Base-by-base conservation (phyloP, 2,797 vertebrate genomes). In the Myripristis murdjan region DNA sequence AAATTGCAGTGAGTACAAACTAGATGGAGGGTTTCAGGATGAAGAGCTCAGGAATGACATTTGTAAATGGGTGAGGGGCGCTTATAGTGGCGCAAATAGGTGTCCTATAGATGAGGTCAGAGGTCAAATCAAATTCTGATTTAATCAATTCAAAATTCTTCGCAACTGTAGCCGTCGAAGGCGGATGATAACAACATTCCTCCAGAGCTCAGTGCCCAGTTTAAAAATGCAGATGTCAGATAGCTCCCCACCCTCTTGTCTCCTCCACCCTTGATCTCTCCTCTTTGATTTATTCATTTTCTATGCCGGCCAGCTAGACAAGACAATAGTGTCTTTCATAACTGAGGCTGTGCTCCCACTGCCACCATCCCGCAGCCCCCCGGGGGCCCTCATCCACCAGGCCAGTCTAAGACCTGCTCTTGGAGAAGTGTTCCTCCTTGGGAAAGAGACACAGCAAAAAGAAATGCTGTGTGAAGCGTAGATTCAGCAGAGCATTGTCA, bases 261-360 rank as follows among this genome's bases (percentile, higher is more conserved):
- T 80, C 62, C 78, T 86, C 81, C 85, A 74, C 77, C 86, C 86
- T 90, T 91, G 88, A 91, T 91, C 87, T 89, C 83, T 79, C 81
- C 86, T 87, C 91, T 90, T 92, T 93, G 91, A 93, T 93, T 93
- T 92, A 92, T 93, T 93, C 90, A 91, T 90, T 89, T 91, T 88
- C 84, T 85, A 88, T 86, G 90, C 85, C 89, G 87, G 83, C 70
- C 76, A 90, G 89, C 83, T 80, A 82, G 73, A 28, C 47, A 23
- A 83, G 79, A 94, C 93, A 94, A 94, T 90, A 85, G 73, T 5
- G 82, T 78, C 91, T 91, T 94, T 94, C 91, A 92, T 89, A 81
- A 82, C 48, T 1, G 67, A 75, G 81, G 72, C 85, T 49, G 73
- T 77, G 70, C 81, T 89, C 88, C 89, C 90, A 88, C 83, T 86